Conservation (phyloP, 2,888 invertebrate genomes). For the Melanostoma mellinum region DNA sequence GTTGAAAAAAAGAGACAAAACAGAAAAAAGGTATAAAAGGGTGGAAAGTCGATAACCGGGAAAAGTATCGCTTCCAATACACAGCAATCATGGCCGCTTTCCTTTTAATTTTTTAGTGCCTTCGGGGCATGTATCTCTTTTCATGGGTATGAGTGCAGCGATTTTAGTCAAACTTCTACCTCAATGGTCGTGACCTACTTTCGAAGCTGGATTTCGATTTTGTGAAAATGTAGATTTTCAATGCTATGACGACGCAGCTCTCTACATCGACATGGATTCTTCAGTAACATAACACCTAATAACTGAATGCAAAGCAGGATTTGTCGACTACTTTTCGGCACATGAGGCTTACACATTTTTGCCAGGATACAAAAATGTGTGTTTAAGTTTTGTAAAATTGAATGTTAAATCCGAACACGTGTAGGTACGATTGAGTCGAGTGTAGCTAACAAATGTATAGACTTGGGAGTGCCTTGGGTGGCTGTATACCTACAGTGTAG, state of each 20-base stretch:
- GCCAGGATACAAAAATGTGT: no score
- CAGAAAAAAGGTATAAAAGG: not conserved
- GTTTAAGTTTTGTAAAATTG: no score
- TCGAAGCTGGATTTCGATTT: conserved; percentile 5
- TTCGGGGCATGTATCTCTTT: not conserved
- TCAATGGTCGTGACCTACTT: conserved; percentile 24
- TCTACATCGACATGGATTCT: no score
- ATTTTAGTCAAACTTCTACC: not conserved
- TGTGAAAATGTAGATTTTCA: not conserved
- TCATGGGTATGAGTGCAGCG: not conserved
- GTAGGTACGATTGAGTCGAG: no score
- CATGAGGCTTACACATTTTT: not conserved
- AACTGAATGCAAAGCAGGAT: conserved; percentile 3
- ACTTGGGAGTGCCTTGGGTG: no score
- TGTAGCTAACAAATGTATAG: no score
- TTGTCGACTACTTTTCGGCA: conserved; percentile 6
- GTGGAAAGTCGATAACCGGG: conserved; percentile 22
- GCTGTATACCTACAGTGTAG: no score
- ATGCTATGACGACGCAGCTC: not conserved
- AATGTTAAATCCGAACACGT: no score
- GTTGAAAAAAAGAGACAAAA: no score
- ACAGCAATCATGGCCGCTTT: no score
- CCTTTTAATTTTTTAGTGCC: not conserved
- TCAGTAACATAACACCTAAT: not conserved
- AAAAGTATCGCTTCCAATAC: not conserved